phyloP scores from a whole-genome alignment of 53 echinoderm and acorn worm genomes.

The Mesocentrotus franciscanus region DNA sequence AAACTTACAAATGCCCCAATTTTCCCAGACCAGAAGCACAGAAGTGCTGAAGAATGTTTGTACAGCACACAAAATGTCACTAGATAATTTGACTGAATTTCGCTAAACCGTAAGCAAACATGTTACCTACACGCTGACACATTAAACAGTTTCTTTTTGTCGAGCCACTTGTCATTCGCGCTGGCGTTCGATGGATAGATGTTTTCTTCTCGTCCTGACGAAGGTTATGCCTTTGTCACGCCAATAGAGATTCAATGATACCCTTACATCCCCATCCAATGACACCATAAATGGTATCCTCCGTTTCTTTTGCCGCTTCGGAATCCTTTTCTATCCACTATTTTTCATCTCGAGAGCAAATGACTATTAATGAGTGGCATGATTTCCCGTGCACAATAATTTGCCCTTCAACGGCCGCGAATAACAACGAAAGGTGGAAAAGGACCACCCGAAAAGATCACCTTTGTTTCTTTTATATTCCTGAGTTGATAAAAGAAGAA shows the following conservation, averaged over 20 bases:
- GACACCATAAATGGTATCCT: slow-evolving; percentile 47
- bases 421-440: slow-evolving; percentile 37
- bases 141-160: neutral
- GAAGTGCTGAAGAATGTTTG: slow-evolving; percentile 42
- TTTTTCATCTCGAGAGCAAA: slow-evolving; percentile 27
- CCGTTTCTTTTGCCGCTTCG: neutral
- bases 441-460: slow-evolving; percentile 54
- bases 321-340: neutral
- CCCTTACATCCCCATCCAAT: slow-evolving; percentile 34
- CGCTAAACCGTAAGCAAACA: slow-evolving; percentile 41
- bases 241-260: slow-evolving; percentile 52
- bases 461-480: slow-evolving; percentile 22
- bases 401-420: slow-evolving; percentile 41
- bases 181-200: neutral
- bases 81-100: slow-evolving; percentile 42
- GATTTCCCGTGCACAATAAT: slow-evolving; percentile 27
- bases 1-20: slow-evolving; percentile 36
- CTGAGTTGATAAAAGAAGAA: slow-evolving; percentile 47
- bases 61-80: slow-evolving; percentile 35
- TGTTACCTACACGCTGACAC: slow-evolving; percentile 39
- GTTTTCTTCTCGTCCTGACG: slow-evolving; percentile 31
- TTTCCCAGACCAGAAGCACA: slow-evolving; percentile 14
- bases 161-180: neutral
- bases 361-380: slow-evolving; percentile 44
- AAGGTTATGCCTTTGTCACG: slow-evolving; percentile 30